Evolutionary conservation across 2,113 vertebrate genomes (phyloP).

Genomic region (Calyptommatus sinebrachiatus): DNA sequence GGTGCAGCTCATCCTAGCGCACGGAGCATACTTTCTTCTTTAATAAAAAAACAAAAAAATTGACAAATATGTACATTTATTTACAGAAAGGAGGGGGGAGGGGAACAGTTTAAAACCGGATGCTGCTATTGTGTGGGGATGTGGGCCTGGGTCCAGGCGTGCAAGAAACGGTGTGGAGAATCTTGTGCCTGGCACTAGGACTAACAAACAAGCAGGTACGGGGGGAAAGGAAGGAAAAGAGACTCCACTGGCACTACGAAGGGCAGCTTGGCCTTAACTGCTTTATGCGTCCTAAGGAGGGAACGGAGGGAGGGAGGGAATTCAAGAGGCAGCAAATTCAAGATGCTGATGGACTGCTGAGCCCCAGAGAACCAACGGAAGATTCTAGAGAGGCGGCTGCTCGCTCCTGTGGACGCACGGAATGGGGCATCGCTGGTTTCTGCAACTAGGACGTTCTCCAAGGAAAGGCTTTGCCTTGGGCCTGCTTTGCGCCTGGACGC

Average conservation of each 20-base stretch:
- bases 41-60: conserved; percentile 72
- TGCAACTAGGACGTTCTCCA: conserved; percentile 25
- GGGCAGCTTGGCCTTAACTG: conserved; percentile 68
- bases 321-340: conserved; percentile 26
- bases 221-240: conserved; percentile 37
- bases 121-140: not conserved
- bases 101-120: conserved; percentile 67
- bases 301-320: not conserved
- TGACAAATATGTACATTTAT: conserved; percentile 80
- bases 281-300: conserved; percentile 45
- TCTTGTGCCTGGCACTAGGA: conserved; percentile 79
- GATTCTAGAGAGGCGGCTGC: not conserved
- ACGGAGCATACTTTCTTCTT: conserved; percentile 78
- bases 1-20: conserved; percentile 77
- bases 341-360: conserved; percentile 31
- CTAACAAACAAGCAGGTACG: conserved; percentile 79
- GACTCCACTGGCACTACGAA: conserved; percentile 78
- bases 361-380: fast-evolving
- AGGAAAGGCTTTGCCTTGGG: not conserved
- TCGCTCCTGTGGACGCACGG: not conserved
- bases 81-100: conserved; percentile 68
- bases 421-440: conserved; percentile 29
- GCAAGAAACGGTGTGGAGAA: conserved; percentile 60
- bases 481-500: not conserved
- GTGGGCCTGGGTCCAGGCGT: conserved; percentile 52